A percentile compares a stretch with the other conserved stretches of the same genome.
Evolutionary conservation across 2,888 invertebrate species (phyloP).

Genomic region (Nyleta sp.): DNA sequence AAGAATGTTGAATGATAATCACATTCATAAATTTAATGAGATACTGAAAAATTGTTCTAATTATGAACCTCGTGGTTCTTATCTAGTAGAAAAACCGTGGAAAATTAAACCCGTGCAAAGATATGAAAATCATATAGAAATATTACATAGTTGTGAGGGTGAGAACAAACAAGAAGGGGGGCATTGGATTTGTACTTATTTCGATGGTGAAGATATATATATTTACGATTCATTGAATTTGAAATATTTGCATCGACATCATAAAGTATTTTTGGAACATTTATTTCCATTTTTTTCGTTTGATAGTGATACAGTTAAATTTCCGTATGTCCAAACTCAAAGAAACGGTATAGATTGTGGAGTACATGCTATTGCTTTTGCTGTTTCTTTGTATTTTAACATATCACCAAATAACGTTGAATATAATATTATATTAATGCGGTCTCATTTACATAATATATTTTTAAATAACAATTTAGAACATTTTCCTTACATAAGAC

Average conservation of each 20-base stretch:
- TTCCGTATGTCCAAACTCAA: neutral
- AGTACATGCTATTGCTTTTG: conserved; percentile 1
- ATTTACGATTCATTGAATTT: conserved; percentile 1
- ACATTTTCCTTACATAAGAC: neutral
- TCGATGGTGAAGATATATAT: neutral
- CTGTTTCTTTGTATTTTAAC: neutral
- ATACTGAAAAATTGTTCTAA: too few relatives aligned
- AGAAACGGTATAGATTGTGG: neutral
- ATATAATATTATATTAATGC: neutral
- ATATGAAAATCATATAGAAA: too few relatives aligned
- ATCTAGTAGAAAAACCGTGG: too few relatives aligned
- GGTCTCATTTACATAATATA: neutral
- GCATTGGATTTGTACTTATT: too few relatives aligned
- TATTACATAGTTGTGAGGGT: too few relatives aligned
- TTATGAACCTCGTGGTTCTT: too few relatives aligned
- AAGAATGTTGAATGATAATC: too few relatives aligned
- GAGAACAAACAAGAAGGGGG: too few relatives aligned
- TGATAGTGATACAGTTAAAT: neutral
- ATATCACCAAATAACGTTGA: neutral
- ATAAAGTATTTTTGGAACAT: neutral
- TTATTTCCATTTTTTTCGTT: neutral
- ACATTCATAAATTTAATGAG: too few relatives aligned
- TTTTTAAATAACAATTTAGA: neutral
- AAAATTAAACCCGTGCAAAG: too few relatives aligned
- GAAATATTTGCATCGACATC: neutral